A percentile compares a stretch with the other conserved stretches of the same genome.
Conservation (phyloP, 2,797 vertebrate species). For the Sebastes taczanowskii region DNA sequence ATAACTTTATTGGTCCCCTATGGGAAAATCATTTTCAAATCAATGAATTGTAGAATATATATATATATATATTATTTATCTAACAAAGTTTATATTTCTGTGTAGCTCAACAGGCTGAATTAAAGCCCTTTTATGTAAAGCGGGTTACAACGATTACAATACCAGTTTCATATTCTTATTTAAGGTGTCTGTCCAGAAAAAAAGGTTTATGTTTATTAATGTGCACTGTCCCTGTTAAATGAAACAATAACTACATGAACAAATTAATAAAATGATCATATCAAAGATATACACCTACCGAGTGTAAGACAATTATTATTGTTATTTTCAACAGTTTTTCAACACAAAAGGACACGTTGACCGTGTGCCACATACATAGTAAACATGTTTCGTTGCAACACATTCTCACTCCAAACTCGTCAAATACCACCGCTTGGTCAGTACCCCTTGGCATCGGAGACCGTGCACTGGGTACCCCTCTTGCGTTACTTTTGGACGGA, state of each 20-base stretch:
- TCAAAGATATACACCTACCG: no score
- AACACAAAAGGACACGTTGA: not conserved
- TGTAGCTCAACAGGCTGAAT: not conserved
- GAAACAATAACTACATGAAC: not conserved
- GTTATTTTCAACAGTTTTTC: not conserved
- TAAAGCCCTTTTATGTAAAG: not conserved
- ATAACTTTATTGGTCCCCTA: not conserved
- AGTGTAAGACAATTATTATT: not conserved
- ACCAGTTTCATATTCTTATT: not conserved
- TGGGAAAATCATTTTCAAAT: not conserved
- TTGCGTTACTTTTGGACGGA: no score
- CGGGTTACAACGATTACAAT: not conserved
- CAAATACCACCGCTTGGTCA: no score
- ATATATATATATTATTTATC: not conserved
- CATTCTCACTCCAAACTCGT: no score
- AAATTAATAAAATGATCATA: not conserved
- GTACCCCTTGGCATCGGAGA: no score
- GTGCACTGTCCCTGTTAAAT: not conserved
- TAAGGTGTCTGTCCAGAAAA: not conserved
- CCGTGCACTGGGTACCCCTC: no score
- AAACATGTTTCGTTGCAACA: not conserved
- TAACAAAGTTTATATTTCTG: not conserved
- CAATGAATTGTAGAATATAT: not conserved
- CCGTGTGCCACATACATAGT: not conserved
- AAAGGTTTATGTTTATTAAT: not conserved